These are phyloP conservation scores for Agrenia bidenticulata DNA, from an alignment of 2,888 invertebrate genomes.

Conservation along the genomic window DNA sequence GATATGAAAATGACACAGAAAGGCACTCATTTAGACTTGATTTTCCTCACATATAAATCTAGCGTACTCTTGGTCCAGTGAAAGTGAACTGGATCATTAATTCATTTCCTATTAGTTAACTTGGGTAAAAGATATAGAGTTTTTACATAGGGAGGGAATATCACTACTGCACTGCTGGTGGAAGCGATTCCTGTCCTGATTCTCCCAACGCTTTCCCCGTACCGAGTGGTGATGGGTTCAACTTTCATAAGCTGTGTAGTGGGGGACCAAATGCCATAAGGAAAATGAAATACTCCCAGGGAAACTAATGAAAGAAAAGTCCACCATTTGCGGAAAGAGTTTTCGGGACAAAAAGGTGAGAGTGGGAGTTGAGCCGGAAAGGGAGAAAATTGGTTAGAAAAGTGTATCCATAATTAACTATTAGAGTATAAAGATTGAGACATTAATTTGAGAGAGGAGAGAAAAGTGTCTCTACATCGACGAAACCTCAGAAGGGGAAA, in stretches of 20 bases:
- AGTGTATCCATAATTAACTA: conserved; percentile 22
- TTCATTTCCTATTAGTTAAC: too few species aligned
- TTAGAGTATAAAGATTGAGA: conserved; percentile 11
- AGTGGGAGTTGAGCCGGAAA: neutral
- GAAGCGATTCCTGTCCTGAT: too few species aligned
- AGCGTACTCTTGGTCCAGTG: too few species aligned
- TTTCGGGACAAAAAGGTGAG: neutral
- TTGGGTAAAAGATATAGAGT: too few species aligned
- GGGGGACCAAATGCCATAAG: neutral
- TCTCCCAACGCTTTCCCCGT: neutral
- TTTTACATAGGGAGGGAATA: too few species aligned
- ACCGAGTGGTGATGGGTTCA: conserved; percentile 15
- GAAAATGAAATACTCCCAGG: neutral
- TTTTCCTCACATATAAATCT: too few species aligned
- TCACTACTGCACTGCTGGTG: too few species aligned
- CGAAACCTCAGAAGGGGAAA: conserved; percentile 2
- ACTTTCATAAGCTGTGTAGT: neutral
- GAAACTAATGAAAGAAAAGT: conserved; percentile 4
- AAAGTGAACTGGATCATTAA: too few species aligned
- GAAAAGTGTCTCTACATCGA: conserved; percentile 8
- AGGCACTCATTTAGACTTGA: neutral
- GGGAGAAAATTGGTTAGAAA: neutral
- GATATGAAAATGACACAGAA: conserved; percentile 14
- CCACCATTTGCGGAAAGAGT: neutral
- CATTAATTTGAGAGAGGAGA: conserved; percentile 1